These are phyloP conservation scores for Triplophysa tibetana DNA, from an alignment of 2,113 vertebrate genomes.

Conservation along the genomic window DNA sequence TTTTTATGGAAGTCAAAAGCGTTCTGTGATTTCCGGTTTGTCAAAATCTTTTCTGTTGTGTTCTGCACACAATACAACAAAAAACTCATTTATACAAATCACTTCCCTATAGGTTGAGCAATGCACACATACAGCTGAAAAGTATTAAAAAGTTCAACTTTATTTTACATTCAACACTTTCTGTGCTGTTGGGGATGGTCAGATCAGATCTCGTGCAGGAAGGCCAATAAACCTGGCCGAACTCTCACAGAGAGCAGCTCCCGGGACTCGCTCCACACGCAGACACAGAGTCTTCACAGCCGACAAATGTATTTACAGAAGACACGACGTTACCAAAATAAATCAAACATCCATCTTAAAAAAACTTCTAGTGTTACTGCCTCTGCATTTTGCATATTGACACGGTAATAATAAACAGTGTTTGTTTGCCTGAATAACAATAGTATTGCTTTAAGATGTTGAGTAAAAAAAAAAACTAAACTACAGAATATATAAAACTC, in stretches of 20 bases:
- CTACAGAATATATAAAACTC: too few relatives aligned
- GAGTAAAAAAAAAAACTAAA: too few relatives aligned
- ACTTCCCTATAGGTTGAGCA: neutral
- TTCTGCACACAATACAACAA: too few relatives aligned
- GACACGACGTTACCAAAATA: conserved; percentile 40
- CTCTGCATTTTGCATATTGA: neutral
- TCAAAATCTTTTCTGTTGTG: too few relatives aligned
- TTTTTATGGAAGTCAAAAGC: too few relatives aligned
- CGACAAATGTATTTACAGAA: conserved; percentile 12
- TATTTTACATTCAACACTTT: conserved; percentile 47
- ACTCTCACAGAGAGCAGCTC: conserved; percentile 16
- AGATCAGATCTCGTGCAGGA: neutral
- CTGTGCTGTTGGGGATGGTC: conserved; percentile 19
- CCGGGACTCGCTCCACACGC: conserved; percentile 18
- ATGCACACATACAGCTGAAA: neutral
- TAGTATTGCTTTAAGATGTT: too few relatives aligned
- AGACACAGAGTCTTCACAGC: conserved; percentile 27
- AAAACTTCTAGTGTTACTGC: neutral
- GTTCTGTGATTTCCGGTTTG: too few relatives aligned
- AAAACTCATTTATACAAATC: too few relatives aligned
- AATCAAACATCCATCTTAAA: neutral
- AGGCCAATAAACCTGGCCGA: conserved; percentile 27
- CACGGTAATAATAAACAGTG: too few relatives aligned
- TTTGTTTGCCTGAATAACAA: too few relatives aligned
- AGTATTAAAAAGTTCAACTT: conserved; percentile 49